Base-by-base conservation (phyloP, 2,113 vertebrate genomes). In the Neomonachus schauinslandi region DNA sequence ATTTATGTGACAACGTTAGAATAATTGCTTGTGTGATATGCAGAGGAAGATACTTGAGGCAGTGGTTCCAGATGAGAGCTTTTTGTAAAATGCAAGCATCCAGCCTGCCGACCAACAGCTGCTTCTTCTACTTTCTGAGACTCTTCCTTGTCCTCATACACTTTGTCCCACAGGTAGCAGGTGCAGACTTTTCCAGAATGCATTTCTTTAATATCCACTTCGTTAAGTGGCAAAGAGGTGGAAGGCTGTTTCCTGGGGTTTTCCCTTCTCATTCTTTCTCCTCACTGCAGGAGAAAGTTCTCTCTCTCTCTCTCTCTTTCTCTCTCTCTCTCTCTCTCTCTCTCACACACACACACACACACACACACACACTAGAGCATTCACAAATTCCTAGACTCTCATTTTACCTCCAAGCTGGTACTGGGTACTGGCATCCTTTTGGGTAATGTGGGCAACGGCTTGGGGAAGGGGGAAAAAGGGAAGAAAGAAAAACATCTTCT, bases 51-150 rank as follows among this genome's bases (percentile, higher is more conserved):
- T 36, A 39, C 57, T 69, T 4, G 82, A 85, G 77, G 82, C 42
- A 21, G 82, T 67, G 82, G 53, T 53, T 97, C 51, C 93, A 81
- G 82, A 79, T 51, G 83, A 95, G 26, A 71, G 83, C n/a, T 71
- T 77, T 72, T 55, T 67, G 26, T 61, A 61, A 76, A 85, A 81
- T 24, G 71, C 5, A 2, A 51, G 16, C 22, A 36, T 28, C 28
- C 51, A 84, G 57, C 9, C 36, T 4, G 14, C n/a, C 31, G 5
- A 31, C 26, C 49, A 49, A 21, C 24, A 11, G 22, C 39, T 83
- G 82, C 19, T 16, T 10, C 18, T 46, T 39, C 31, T 55, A 1
- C 2, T 74, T 81, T 49, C n/a, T 36, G 69, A 91, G n/a, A 8
- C 14, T 18, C 42, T 82, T 81, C 18, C 49, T 65, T 55, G 31